Evolutionary conservation across 2,797 vertebrate species (phyloP).

Genomic region (Geotrypetes seraphini): DNA sequence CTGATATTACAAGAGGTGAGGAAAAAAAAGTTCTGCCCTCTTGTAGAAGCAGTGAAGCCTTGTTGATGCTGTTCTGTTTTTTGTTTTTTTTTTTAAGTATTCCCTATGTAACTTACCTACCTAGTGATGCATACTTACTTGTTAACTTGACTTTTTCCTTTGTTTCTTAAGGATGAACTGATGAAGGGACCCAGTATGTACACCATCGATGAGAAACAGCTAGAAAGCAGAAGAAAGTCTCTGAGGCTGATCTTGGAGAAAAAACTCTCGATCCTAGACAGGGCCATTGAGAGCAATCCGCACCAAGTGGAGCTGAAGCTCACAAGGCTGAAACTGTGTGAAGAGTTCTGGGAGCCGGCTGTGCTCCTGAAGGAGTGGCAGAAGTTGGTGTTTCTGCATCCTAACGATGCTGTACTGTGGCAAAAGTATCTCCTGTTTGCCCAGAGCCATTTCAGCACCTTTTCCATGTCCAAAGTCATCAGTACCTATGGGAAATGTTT

Average conservation of each 20-base stretch:
- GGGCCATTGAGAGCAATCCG: conserved; percentile 78
- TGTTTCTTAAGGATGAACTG: conserved; percentile 69
- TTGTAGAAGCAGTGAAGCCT: too few relatives aligned
- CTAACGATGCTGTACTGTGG: conserved; percentile 81
- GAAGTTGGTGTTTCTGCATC: conserved; percentile 88
- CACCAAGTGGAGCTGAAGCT: conserved; percentile 75
- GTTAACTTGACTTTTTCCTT: conserved; percentile 1
- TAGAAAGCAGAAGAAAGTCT: conserved; percentile 58
- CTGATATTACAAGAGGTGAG: too few relatives aligned
- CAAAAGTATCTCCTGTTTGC: conserved; percentile 80
- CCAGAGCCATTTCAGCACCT: conserved; percentile 89
- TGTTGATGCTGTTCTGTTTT: too few relatives aligned
- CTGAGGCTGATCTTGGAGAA: conserved; percentile 76
- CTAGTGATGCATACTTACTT: too few relatives aligned
- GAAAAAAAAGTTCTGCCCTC: too few relatives aligned
- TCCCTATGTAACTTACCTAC: too few relatives aligned
- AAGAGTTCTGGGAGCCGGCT: conserved; percentile 82
- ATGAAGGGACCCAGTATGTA: conserved; percentile 50
- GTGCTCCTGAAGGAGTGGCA: conserved; percentile 85
- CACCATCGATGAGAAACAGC: conserved; percentile 41
- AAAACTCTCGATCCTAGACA: conserved; percentile 84
- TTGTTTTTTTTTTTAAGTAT: too few relatives aligned
- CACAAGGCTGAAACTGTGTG: conserved; percentile 69
- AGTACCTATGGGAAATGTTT: conserved; percentile 82
- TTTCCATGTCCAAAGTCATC: conserved; percentile 76